Conservation (phyloP, 30 jellyfish, hydroid and myxozoan genomes). For the Catostylus mosaicus region DNA sequence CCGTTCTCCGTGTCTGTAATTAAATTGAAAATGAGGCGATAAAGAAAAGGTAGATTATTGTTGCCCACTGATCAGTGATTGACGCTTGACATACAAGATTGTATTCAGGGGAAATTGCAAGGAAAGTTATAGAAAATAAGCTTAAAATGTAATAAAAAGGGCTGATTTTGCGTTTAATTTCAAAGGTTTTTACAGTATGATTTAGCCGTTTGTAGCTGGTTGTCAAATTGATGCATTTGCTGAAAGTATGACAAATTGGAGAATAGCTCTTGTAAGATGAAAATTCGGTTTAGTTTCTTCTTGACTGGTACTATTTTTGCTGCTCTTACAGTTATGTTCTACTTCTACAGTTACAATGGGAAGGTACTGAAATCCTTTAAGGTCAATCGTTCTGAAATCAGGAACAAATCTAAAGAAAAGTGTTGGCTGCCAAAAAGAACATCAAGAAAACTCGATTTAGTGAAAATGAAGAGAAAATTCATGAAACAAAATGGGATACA, state of each 20-base stretch:
- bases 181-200: no score
- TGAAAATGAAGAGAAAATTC: constrained; percentile 10
- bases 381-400: background rate
- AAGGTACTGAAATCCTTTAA: background rate
- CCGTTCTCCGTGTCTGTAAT: no score
- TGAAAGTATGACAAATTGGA: background rate
- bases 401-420: background rate
- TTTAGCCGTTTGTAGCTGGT: no score
- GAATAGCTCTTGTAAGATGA: background rate
- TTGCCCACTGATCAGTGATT: no score
- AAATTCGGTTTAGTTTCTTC: background rate
- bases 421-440: constrained; percentile 30
- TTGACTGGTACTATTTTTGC: background rate
- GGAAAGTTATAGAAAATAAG: no score
- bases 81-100: no score
- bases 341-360: background rate
- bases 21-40: no score
- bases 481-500: background rate
- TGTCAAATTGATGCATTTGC: background rate
- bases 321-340: background rate
- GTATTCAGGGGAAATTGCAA: no score
- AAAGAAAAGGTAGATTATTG: no score
- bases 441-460: background rate
- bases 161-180: no score
- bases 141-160: no score